Evolutionary conservation across 2,888 invertebrate species (phyloP), one percentile per base, ranked within the genome.

Genomic region (Liodrosophila aerea): DNA sequence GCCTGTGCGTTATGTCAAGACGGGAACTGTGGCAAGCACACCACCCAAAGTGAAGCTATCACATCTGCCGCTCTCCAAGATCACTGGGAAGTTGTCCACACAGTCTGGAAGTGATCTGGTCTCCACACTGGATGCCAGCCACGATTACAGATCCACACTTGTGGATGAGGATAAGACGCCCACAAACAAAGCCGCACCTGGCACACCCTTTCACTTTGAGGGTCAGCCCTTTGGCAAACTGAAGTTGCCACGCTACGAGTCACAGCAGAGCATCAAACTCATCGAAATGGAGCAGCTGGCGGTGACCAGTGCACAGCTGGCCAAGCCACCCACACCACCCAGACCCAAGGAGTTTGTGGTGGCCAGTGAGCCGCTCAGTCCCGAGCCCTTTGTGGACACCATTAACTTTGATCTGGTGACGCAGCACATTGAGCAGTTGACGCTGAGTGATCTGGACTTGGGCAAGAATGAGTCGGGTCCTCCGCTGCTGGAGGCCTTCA

Each of bases 71-170:
- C 63, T 90, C 8, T 89, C 90, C 8, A 88, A 86, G 60, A 88
- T 85, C 29, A 90, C 90, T 1, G 87, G 87, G 12, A 90, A 90
- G 62, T 56, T 90, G 15, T 80, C 81, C 1, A 88, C 89, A 0
- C 89, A 89, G 46, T 87, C 89, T 11, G 88, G 89, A 16, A 88
- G 73, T 52, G 89, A 90, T 40, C 71, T 90, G 34, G 88, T 90
- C 4, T 78, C 89, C 44, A 88, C 89, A 0, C 83, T 88, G 43
- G 89, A 87, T 39, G 81, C 83, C 4, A 84, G 77, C 51, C 71
- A 57, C 33, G 87, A 88, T 9, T 87, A 86, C 59, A 57, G 22
- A 41, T 78, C 78, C 22, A 59, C 51, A 2, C 11, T 53, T 0
- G 63, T 76, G 13, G 88, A 87, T 60, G 84, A 86, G 34, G 86